Conservation (phyloP, 2,888 invertebrate genomes). For the Clusia tigrina region DNA sequence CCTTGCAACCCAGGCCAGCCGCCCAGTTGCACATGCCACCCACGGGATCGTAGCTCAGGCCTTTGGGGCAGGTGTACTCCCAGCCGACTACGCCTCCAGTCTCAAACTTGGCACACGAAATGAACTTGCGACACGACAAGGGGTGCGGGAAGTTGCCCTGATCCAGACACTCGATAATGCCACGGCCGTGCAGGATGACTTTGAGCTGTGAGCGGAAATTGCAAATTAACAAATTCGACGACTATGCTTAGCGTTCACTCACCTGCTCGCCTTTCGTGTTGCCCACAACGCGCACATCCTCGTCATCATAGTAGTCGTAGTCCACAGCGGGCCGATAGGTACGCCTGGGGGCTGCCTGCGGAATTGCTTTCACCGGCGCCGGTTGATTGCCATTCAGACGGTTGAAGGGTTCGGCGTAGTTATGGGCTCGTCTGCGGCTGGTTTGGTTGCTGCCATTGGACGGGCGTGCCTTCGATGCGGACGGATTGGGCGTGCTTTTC, state of each 20-base stretch:
- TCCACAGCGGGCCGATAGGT: conserved; percentile 64
- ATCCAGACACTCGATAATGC: conserved; percentile 83
- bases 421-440: conserved; percentile 54
- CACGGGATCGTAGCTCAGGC: conserved; percentile 86
- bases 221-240: background rate
- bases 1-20: conserved; percentile 79
- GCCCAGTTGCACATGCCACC: conserved; percentile 93
- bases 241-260: too few species aligned
- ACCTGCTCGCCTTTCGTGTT: conserved; percentile 65
- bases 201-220: conserved; percentile 53
- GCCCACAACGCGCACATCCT: conserved; percentile 68
- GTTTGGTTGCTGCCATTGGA: conserved; percentile 26
- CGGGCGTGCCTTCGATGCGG: conserved; percentile 29
- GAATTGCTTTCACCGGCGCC: conserved; percentile 18
- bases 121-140: conserved; percentile 88
- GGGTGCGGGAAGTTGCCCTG: conserved; percentile 93
- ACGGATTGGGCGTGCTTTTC: conserved; percentile 46
- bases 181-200: conserved; percentile 72
- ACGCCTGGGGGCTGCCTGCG: conserved; percentile 40
- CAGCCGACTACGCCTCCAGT: conserved; percentile 81
- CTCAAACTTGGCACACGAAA: conserved; percentile 86
- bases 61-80: conserved; percentile 88
- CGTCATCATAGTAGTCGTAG: conserved; percentile 78
- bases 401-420: conserved; percentile 55
- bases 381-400: conserved; percentile 46